A percentile compares a stretch with the other conserved stretches of the same genome.
phyloP scores from a whole-genome alignment of 2,113 vertebrate species.

The Lepisosteus oculatus region DNA sequence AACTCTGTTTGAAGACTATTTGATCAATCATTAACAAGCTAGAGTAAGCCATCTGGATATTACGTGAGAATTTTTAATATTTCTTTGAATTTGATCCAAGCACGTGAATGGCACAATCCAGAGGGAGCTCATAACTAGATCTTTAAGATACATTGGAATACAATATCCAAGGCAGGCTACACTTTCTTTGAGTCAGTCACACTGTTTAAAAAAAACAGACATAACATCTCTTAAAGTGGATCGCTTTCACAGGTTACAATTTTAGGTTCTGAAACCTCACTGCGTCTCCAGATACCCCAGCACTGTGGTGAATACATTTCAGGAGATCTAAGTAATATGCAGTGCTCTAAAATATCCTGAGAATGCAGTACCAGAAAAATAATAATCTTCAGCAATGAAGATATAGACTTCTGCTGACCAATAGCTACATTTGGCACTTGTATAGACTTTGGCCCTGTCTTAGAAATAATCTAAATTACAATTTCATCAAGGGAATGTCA shows the following conservation, averaged over 20 bases:
- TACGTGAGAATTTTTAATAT: constrained; percentile 15
- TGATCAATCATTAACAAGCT: constrained; percentile 2
- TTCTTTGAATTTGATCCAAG: constrained; percentile 21
- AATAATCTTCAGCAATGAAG: no score
- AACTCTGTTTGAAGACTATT: constrained; percentile 1
- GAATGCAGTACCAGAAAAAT: no score
- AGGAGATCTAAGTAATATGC: constrained; percentile 7
- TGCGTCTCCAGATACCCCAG: neutral
- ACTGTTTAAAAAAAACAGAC: constrained; percentile 13
- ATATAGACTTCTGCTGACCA: no score
- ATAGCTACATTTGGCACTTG: no score
- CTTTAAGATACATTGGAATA: constrained; percentile 19
- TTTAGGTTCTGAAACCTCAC: no score
- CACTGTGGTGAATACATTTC: constrained; percentile 12
- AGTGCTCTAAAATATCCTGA: no score
- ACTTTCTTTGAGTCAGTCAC: neutral
- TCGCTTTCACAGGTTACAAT: no score
- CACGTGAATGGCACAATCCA: neutral
- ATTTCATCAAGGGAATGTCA: no score
- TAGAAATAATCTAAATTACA: no score
- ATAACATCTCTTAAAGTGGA: neutral
- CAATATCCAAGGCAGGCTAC: constrained; percentile 3
- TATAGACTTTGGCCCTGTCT: no score
- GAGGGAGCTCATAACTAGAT: neutral
- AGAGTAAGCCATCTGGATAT: constrained; percentile 20